Percentiles rank a stretch among this genome's conserved stretches.
Evolutionary conservation across 2,888 invertebrate genomes (phyloP).

Genomic region (Eupithecia vulgata): DNA sequence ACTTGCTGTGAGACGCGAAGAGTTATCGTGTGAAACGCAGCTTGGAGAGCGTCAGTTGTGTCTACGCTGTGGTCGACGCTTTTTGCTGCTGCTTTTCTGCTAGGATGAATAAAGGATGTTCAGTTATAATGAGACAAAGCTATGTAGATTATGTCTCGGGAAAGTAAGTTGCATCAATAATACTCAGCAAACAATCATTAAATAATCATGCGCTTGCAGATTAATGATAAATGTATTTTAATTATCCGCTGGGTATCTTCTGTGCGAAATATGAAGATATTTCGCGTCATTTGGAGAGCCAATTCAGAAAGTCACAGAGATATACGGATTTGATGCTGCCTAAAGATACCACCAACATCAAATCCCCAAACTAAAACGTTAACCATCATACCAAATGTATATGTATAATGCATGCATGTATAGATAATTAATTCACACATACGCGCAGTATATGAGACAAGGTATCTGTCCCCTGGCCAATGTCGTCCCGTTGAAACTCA

Average conservation of each 20-base stretch:
- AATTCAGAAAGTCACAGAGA: no score
- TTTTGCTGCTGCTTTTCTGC: slow-evolving; percentile 52
- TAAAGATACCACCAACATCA: neutral
- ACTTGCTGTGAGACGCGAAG: slow-evolving; percentile 91
- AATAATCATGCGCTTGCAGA: neutral
- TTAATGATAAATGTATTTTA: neutral
- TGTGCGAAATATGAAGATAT: neutral
- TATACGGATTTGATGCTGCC: no score
- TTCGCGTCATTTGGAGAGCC: no score
- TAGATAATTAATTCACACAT: slow-evolving; percentile 30
- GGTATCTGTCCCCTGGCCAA: slow-evolving; percentile 97
- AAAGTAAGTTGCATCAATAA: neutral
- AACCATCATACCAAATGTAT: neutral
- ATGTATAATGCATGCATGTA: neutral
- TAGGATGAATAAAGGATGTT: neutral
- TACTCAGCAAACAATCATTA: no score
- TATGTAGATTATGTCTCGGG: neutral
- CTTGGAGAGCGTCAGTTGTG: slow-evolving; percentile 59
- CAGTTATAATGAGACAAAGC: neutral
- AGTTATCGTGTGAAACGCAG: slow-evolving; percentile 76
- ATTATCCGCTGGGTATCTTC: neutral
- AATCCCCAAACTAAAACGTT: neutral
- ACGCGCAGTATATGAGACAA: slow-evolving; percentile 94
- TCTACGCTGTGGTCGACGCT: slow-evolving; percentile 55
- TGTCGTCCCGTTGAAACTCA: slow-evolving; percentile 98